These are phyloP conservation scores for Eulemur macaco DNA, from an alignment of 2,113 vertebrate species.

Conservation along the genomic window DNA sequence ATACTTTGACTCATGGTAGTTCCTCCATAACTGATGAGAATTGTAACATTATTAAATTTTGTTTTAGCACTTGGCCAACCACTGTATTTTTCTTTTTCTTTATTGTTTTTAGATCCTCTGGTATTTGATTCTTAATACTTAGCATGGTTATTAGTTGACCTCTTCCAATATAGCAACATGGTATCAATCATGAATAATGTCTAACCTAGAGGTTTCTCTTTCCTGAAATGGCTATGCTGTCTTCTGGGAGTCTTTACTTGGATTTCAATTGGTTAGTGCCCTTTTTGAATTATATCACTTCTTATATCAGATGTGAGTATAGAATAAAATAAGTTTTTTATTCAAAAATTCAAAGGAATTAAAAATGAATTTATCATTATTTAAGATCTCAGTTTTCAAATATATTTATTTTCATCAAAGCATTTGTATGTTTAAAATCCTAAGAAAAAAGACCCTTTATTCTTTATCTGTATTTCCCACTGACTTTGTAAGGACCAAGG, in stretches of 20 bases:
- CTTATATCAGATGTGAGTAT: neutral
- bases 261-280: neutral
- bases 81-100: neutral
- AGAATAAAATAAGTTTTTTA: neutral
- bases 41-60: neutral
- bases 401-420: neutral
- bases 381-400: neutral
- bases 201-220: neutral
- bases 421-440: neutral
- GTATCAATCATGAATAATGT: neutral
- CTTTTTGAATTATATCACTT: neutral
- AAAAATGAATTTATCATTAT: neutral
- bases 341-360: neutral
- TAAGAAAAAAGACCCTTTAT: neutral
- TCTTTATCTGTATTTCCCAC: neutral
- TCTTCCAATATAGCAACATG: neutral
- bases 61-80: neutral
- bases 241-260: neutral
- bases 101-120: neutral
- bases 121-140: conserved; percentile 5
- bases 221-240: neutral
- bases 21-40: neutral
- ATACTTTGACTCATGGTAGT: neutral
- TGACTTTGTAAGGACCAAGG: neutral
- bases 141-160: neutral